A percentile compares a stretch with the other conserved stretches of the same genome.
Conservation (phyloP, 2,797 vertebrate genomes). For the Neosilurus mollespiculum region DNA sequence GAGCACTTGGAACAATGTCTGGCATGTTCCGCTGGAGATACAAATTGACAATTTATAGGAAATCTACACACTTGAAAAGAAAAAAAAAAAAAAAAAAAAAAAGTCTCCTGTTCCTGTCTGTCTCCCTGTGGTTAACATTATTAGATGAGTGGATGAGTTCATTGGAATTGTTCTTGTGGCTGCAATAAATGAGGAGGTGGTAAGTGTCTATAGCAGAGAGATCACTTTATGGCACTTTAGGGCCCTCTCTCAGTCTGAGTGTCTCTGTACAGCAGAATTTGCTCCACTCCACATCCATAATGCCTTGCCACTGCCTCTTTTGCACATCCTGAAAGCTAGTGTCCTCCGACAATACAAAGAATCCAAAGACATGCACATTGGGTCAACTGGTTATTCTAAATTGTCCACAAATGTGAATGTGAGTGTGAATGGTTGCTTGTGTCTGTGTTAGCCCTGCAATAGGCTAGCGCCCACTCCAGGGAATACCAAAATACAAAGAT, state of each 20-base stretch:
- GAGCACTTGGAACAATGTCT: not conserved
- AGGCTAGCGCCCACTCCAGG: no score
- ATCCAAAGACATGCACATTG: no score
- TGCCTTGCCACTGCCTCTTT: conserved; percentile 9
- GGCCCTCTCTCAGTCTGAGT: conserved; percentile 13
- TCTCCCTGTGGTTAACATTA: conserved; percentile 20
- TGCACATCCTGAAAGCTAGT: not conserved
- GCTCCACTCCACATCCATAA: conserved; percentile 18
- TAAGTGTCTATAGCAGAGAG: conserved; percentile 28
- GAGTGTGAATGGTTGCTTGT: no score
- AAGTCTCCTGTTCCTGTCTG: conserved; percentile 6
- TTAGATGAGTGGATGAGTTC: conserved; percentile 28
- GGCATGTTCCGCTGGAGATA: not conserved
- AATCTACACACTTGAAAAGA: no score
- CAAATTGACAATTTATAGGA: not conserved
- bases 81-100: no score
- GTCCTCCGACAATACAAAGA: no score
- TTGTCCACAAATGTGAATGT: no score
- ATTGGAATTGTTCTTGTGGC: conserved; percentile 20
- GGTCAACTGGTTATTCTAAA: no score
- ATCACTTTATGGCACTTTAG: conserved; percentile 43
- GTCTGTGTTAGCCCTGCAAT: no score
- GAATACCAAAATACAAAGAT: no score
- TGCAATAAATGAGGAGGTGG: conserved; percentile 36
- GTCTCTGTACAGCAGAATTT: conserved; percentile 20